Evolutionary conservation across 2,797 vertebrate genomes (phyloP), one percentile per base, ranked within the genome.

Genomic region (Serranus cabrilla): DNA sequence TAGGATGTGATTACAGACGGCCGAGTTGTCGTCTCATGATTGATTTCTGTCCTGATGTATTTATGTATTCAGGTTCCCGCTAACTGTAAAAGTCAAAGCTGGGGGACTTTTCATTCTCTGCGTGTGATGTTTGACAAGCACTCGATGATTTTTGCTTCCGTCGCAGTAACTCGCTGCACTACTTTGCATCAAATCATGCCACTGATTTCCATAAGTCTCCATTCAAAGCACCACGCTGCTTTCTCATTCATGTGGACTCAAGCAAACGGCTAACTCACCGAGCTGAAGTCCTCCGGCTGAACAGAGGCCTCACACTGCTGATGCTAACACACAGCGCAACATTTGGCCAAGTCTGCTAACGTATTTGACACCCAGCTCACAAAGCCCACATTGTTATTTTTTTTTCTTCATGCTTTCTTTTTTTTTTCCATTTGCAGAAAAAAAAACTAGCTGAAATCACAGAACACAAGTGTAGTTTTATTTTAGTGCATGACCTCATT

Each of bases 401-500:
- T 90, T 58, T 56, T 79, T 85, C 90, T 58, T 46, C 49, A 7
- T 37, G 46, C 70, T 77, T 75, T 71, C 1, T 21, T 58, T 67
- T 57, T 21, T 58, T 67, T 57, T 55, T 45, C 20, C 71, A 42
- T 80, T 73, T 40, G 51, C 66, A 65, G 45, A 34, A 34, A 34
- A 34, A 34, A 34, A 34, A 34, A 34, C 51, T 71, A 65, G 52
- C 74, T 80, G 40, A 39, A 60, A 71, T 77, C 81, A 69, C 72
- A 78, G 27, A 71, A 45, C n/a, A 42, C 37, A 52, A 52, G 46
- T 90, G 25, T 68, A 37, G 21, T 57, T 75, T 74, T 91, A 80
- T 88, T 93, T 92, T 85, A 90, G 87, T 93, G 94, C 93, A 89
- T 95, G 91, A 72, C 90, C 95, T 96, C 90, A 94, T 95, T 94